Percentiles rank a stretch among this genome's conserved stretches.
phyloP scores from a whole-genome alignment of 2,797 vertebrate genomes.

The Gymnoscopelus microlampas region DNA sequence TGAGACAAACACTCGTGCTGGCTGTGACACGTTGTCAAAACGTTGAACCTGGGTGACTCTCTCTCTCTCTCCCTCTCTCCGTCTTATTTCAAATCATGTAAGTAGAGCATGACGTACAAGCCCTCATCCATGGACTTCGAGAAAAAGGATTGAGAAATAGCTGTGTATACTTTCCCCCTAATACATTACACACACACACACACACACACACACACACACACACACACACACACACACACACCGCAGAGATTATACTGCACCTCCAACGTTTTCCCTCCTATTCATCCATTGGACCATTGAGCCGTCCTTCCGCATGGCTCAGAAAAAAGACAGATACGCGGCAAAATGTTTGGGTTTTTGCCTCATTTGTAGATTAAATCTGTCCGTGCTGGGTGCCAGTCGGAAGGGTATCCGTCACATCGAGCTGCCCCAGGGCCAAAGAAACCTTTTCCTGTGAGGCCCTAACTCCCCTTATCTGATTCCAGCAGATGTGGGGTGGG shows the following conservation, averaged over 20 bases:
- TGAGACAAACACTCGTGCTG: slow-evolving; percentile 67
- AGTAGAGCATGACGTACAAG: slow-evolving; percentile 61
- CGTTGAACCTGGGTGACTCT: slow-evolving; percentile 44
- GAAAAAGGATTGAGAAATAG: slow-evolving; percentile 48
- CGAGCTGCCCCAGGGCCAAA: slow-evolving; percentile 64
- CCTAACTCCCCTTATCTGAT: slow-evolving; percentile 75
- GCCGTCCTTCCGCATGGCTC: slow-evolving; percentile 50
- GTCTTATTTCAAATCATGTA: slow-evolving; percentile 48
- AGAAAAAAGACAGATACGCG: slow-evolving; percentile 42
- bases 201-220: slow-evolving; percentile 35
- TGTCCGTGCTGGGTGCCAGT: slow-evolving; percentile 52
- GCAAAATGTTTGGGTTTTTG: slow-evolving; percentile 49
- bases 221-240: slow-evolving; percentile 28
- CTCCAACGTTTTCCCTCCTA: slow-evolving; percentile 1
- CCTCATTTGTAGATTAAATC: slow-evolving; percentile 66
- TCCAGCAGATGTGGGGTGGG: slow-evolving; percentile 66
- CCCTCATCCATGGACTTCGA: slow-evolving; percentile 56
- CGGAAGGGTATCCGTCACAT: slow-evolving; percentile 65
- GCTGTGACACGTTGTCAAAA: slow-evolving; percentile 69
- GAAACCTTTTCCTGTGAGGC: slow-evolving; percentile 63
- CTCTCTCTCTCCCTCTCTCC: slow-evolving; percentile 56
- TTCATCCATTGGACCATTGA: slow-evolving; percentile 46
- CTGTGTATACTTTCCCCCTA: slow-evolving; percentile 26
- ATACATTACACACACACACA: slow-evolving; percentile 24
- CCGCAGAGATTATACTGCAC: slow-evolving; percentile 43